Evolutionary conservation across 2,797 vertebrate species (phyloP), one percentile per base, ranked within the genome.

Genomic region (Alectoris magna): DNA sequence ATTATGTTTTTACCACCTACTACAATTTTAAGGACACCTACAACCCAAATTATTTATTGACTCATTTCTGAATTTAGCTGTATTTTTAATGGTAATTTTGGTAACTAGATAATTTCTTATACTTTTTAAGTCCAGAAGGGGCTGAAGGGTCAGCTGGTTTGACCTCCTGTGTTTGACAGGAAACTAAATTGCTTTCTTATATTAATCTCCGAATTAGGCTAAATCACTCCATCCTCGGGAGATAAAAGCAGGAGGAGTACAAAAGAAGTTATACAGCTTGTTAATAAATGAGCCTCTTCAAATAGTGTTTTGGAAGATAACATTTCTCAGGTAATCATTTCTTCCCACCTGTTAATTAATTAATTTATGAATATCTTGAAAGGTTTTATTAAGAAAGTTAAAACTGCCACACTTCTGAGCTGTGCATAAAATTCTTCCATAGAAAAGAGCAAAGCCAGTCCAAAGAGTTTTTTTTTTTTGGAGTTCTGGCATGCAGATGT

Each of bases 261-360:
- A 41, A 49, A 60, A 84, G 72, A 94, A 91, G 23, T 68, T 55
- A 49, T 66, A 39, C 41, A 55, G 23, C 62, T 62, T 56, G 12
- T 80, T 90, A 83, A 90, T 87, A 90, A 94, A 87, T n/a, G 27
- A 81, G 29, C 48, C 60, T 91, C 87, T 94, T 82, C 60, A 93
- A 64, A 76, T 53, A 58, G 31, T 87, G 64, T 82, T 93, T 91
- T 83, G 56, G 21, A 91, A 43, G 38, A 41, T 84, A 85, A 59
- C 5, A 23, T 80, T 77, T 74, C 68, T 94, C 71, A 88, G 43
- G 72, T 90, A 90, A 66, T 91, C 1, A 41, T 82, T 86, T 88
- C 60, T 93, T 79, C 15, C 63, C 19, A 49, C 31, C 12, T 67
- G 38, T 62, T 94, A 83, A 84, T 93, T 87, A 83, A 55, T 64